Conservation (phyloP, 2,797 vertebrate species). For the Sebastes goodei region DNA sequence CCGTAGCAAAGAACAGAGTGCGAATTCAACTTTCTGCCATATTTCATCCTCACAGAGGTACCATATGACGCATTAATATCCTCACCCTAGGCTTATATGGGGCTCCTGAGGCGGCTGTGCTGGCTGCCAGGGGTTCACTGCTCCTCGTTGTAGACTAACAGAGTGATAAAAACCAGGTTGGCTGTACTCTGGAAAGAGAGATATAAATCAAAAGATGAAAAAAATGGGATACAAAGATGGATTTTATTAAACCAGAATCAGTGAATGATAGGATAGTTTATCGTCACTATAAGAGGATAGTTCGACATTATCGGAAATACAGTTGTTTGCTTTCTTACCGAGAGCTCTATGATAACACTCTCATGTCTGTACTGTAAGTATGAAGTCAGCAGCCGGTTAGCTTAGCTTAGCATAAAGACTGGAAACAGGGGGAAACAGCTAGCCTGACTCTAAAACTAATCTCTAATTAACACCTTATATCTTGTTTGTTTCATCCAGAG, state of each 20-base stretch:
- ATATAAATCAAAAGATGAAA: not conserved
- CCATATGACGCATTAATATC: not conserved
- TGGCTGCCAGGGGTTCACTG: slow-evolving; percentile 84
- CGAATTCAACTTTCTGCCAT: not conserved
- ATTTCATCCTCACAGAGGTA: not conserved
- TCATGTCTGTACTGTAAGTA: not conserved
- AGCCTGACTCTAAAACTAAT: not conserved
- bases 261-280: not conserved
- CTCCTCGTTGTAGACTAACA: slow-evolving; percentile 81
- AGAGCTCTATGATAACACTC: not conserved
- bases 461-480: not conserved
- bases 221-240: not conserved
- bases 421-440: not conserved
- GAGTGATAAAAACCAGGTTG: slow-evolving; percentile 82
- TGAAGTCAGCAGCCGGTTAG: not conserved
- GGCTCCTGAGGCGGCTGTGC: slow-evolving; percentile 72
- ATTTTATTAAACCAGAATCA: slow-evolving; percentile 6
- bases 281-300: not conserved
- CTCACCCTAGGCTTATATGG: slow-evolving; percentile 78
- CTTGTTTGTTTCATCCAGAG: not conserved
- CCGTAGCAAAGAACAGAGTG: not conserved
- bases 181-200: slow-evolving; percentile 74
- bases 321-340: not conserved
- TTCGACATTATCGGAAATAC: not conserved
- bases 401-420: not conserved